Base-by-base conservation (phyloP, 2,888 invertebrate genomes). In the Dryocosmus kuriphilus region DNA sequence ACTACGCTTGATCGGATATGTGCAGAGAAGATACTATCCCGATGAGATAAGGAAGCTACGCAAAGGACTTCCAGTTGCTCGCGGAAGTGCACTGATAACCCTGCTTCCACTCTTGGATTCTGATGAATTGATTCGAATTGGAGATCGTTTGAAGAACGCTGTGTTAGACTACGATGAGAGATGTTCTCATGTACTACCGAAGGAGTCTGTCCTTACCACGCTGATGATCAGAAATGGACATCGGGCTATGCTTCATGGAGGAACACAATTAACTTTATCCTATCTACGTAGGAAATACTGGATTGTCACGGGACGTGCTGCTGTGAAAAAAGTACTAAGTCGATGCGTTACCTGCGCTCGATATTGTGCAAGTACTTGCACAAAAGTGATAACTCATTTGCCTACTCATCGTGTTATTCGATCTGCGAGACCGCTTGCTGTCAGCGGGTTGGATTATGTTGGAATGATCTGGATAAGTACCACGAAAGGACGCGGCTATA, bases 351-450 rank as follows among this genome's bases (percentile, higher is more conserved):
- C n/a, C n/a, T n/a, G n/a, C n/a, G n/a, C 16, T 62, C 32, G 62
- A 1, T 62, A 32, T 63, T n/a, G 63, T 38, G 38, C 35, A n/a
- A 63, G n/a, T n/a, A 65, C 63, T 65, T 65, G 24, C 24, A 38
- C 35, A 14, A 38, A 65, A 11, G 1, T 65, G 6, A 41, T 65
- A 38, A 22, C 38, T 65, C 24, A 35, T 22, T 22, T 65, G 32
- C 35, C 62, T n/a, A n/a, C n/a, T n/a, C n/a, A n/a, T n/a, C n/a
- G n/a, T n/a, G n/a, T n/a, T n/a, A n/a, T n/a, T n/a, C 62, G 35
- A 35, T 1, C 35, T 9, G 9, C 35, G 9, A 7, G 62, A 1
- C 62, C 62, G 3, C 32, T 62, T 32, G 32, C 62, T 0, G 32
- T 61, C 6, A 19, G 19, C 3, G 32, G 32, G 1, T 27, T 62